A percentile compares a stretch with the other conserved stretches of the same genome.
Evolutionary conservation across 2,888 invertebrate genomes (phyloP).

Genomic region (Acanthosoma haemorrhoidale): DNA sequence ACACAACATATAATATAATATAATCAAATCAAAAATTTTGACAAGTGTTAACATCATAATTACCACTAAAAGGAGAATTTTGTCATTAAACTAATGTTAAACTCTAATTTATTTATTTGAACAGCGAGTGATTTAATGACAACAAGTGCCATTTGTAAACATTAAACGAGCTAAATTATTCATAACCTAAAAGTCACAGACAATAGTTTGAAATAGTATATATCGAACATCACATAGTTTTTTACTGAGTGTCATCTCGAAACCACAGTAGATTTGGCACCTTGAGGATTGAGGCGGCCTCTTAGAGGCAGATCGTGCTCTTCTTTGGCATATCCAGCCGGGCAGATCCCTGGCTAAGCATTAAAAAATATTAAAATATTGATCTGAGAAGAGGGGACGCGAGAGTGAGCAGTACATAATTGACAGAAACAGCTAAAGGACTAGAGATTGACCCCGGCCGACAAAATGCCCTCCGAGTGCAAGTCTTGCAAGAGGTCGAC

Average conservation of each 20-base stretch:
- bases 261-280: background rate
- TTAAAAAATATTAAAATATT: constrained; percentile 17
- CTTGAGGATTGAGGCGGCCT: background rate
- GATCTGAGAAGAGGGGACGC: constrained; percentile 11
- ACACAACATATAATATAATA: too few species aligned
- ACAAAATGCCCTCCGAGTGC: constrained; percentile 62
- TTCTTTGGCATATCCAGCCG: constrained; percentile 14
- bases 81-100: background rate
- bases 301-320: background rate
- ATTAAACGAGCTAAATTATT: constrained; percentile 16
- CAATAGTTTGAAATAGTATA: constrained; percentile 4
- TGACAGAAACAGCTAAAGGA: too few species aligned
- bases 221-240: background rate
- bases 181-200: constrained; percentile 17
- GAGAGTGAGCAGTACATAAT: constrained; percentile 27
- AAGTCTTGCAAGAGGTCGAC: constrained; percentile 69
- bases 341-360: background rate
- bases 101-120: background rate
- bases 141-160: background rate
- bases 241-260: background rate
- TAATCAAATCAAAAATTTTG: too few species aligned
- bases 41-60: too few species aligned
- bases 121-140: constrained; percentile 15
- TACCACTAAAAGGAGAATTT: background rate
- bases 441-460: constrained; percentile 45